A percentile compares a stretch with the other conserved stretches of the same genome.
Conservation (phyloP, 2,113 vertebrate species). For the Formicarius rufipectus region DNA sequence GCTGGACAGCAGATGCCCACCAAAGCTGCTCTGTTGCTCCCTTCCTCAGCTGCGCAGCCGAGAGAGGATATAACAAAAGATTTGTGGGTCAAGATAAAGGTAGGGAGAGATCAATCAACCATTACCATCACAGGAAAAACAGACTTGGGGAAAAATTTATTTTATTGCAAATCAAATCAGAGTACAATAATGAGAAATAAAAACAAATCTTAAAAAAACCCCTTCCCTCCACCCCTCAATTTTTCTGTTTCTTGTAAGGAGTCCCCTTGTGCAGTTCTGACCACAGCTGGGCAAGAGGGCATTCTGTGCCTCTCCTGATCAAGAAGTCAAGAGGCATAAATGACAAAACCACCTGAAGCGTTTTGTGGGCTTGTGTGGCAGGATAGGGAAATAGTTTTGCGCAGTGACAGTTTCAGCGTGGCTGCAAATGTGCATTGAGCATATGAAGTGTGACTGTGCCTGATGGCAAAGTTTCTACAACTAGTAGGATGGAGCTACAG, state of each 20-base stretch:
- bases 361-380: neutral
- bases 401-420: neutral
- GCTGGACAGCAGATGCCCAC: neutral
- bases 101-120: neutral
- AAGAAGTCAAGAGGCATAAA: neutral
- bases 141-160: neutral
- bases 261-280: neutral
- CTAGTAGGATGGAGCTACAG: neutral
- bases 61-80: neutral
- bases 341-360: neutral
- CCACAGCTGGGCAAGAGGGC: neutral
- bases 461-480: neutral
- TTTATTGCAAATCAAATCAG: neutral
- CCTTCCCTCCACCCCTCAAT: neutral
- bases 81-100: neutral
- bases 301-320: neutral
- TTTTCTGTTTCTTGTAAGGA: neutral
- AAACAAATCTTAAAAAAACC: neutral
- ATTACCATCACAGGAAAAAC: fast-evolving
- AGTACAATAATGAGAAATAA: neutral
- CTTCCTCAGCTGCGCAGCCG: neutral
- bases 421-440: neutral
- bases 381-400: neutral
- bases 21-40: neutral
- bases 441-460: neutral